These are phyloP conservation scores for Parascotia fuliginaria DNA, from an alignment of 2,888 invertebrate genomes.

Conservation along the genomic window DNA sequence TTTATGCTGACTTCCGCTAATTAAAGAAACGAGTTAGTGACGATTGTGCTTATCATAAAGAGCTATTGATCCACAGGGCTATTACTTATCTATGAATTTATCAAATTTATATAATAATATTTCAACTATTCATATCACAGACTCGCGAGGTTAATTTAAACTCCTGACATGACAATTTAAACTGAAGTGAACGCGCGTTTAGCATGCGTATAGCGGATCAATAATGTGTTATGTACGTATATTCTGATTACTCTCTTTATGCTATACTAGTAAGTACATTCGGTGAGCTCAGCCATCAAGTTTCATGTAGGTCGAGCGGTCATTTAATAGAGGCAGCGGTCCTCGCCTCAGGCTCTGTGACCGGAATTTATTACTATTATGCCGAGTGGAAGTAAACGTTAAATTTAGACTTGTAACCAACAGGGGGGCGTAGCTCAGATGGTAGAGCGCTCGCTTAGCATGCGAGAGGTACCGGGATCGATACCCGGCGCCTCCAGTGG, in stretches of 20 bases:
- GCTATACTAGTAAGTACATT: slow-evolving; percentile 13
- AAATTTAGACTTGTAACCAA: slow-evolving; percentile 42
- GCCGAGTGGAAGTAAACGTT: slow-evolving; percentile 22
- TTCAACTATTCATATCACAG: no score
- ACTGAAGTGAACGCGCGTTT: no score
- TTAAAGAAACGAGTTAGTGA: no score
- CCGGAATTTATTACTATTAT: slow-evolving; percentile 42
- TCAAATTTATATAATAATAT: no score
- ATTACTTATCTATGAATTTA: no score
- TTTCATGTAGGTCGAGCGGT: slow-evolving; percentile 22
- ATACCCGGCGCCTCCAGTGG: slow-evolving; percentile 45
- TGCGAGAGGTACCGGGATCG: slow-evolving; percentile 85
- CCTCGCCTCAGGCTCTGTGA: slow-evolving; percentile 51
- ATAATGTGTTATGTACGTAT: no score
- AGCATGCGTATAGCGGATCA: no score
- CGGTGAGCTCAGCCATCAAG: slow-evolving; percentile 27
- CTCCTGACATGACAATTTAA: no score
- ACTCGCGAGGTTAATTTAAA: no score
- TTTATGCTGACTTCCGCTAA: no score
- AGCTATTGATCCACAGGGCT: no score
- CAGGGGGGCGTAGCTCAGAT: slow-evolving; percentile 27
- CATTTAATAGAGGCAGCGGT: slow-evolving; percentile 49
- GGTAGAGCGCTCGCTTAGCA: slow-evolving; percentile 80
- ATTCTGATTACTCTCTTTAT: background rate
- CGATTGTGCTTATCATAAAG: no score